Percentiles rank a stretch among this genome's conserved stretches.
phyloP scores from a whole-genome alignment of 2,113 vertebrate genomes.

The Amblyopsis rosae region DNA sequence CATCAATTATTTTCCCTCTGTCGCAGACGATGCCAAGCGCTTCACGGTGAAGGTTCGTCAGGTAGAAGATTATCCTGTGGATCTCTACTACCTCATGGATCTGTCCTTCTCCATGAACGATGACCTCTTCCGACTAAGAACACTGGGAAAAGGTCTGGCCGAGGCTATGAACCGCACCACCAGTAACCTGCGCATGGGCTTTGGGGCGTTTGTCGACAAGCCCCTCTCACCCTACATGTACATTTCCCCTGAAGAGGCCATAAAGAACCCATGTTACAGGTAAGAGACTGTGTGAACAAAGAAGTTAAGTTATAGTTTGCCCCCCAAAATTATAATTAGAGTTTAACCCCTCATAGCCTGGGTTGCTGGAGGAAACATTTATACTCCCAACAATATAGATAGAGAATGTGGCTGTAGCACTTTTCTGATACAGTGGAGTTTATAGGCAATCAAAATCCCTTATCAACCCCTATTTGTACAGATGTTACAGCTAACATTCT shows the following conservation, averaged over 20 bases:
- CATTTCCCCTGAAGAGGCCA: slow-evolving; percentile 85
- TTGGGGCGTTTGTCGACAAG: slow-evolving; percentile 97
- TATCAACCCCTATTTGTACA: too few species aligned
- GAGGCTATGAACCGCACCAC: slow-evolving; percentile 89
- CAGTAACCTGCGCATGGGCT: slow-evolving; percentile 94
- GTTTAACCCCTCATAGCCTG: too few species aligned
- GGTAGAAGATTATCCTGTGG: slow-evolving; percentile 96
- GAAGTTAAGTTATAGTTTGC: too few species aligned
- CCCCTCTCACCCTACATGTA: slow-evolving; percentile 96
- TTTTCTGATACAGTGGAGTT: too few species aligned
- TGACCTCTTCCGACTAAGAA: slow-evolving; percentile 85
- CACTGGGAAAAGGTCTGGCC: slow-evolving; percentile 86
- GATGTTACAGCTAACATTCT: too few species aligned
- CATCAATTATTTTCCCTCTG: not conserved
- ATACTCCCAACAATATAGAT: too few species aligned
- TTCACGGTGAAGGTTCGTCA: slow-evolving; percentile 91
- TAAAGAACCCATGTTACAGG: slow-evolving; percentile 91
- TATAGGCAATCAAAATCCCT: too few species aligned
- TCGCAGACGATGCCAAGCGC: slow-evolving; percentile 86
- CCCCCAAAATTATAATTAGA: too few species aligned
- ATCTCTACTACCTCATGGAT: slow-evolving; percentile 99
- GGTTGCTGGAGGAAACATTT: too few species aligned
- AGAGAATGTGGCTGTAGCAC: too few species aligned
- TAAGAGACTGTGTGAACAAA: slow-evolving; percentile 59
- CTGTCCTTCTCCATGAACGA: slow-evolving; percentile 97